Evolutionary conservation across 2,113 vertebrate genomes (phyloP).

Genomic region (Pituophis catenifer): DNA sequence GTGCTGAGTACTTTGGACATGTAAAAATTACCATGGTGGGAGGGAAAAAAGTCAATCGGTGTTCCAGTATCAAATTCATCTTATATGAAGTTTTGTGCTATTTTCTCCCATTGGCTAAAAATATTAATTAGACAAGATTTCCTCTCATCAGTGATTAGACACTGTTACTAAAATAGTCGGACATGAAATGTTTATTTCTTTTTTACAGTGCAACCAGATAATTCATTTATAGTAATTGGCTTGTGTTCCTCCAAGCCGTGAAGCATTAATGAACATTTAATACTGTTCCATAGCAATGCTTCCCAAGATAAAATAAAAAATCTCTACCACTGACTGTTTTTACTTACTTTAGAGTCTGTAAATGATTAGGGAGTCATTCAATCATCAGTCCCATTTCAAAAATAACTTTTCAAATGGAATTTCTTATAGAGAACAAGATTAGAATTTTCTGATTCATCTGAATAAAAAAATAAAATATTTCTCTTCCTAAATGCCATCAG

Average conservation of each 20-base stretch:
- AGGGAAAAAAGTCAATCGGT: not conserved
- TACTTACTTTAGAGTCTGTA: conserved; percentile 47
- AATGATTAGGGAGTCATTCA: conserved; percentile 35
- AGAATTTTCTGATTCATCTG: rapidly evolving
- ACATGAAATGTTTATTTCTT: conserved; percentile 37
- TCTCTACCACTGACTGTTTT: conserved; percentile 15
- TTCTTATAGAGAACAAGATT: not conserved
- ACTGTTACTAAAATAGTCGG: conserved; percentile 43
- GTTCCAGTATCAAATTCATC: not conserved
- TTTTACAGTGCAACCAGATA: conserved; percentile 53
- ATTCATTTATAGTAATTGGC: conserved; percentile 63
- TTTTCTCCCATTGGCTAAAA: not conserved
- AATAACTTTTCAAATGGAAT: conserved; percentile 1
- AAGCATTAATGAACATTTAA: conserved; percentile 56
- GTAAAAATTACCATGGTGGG: not conserved
- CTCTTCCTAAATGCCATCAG: not conserved
- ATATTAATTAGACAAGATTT: not conserved
- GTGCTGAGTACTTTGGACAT: not conserved
- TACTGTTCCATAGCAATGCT: conserved; percentile 57
- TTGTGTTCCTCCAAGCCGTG: conserved; percentile 53
- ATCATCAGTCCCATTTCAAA: conserved; percentile 33
- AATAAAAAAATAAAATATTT: not conserved
- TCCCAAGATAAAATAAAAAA: conserved; percentile 52
- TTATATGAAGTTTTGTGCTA: not conserved
- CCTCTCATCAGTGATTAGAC: not conserved